Evolutionary conservation across 1,140 invertebrate genomes (phyloP), one percentile per base, ranked within the genome.

Genomic region (Potamilus streckersoni): DNA sequence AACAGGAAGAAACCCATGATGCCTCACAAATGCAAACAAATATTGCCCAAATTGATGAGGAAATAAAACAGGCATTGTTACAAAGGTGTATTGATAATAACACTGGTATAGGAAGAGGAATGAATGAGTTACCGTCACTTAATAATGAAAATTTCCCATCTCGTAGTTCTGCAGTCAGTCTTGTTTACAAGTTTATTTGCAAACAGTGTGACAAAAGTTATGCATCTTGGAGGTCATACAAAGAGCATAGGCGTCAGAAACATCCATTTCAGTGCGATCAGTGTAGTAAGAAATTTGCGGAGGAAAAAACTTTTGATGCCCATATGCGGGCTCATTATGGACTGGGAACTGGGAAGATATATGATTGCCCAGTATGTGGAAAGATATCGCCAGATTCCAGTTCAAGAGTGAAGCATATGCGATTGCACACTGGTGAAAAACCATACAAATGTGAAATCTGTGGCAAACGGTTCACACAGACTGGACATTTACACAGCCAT

Each of bases 401-500:
- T 69, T 77, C 75, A 16, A 67, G 75, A 58, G 75, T 71, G 63
- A 77, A 77, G 61, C 84, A 85, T 70, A 38, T 73, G 11, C 38
- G 79, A 57, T 72, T 96, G 82, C 95, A 92, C 82, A 95, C 95
- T 8, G 95, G 95, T 0, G 95, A 96, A 87, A 95, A 96, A 87
- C 96, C 95, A 17, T 96, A 96, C 84, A 93, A 71, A 55, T 97
- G 96, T 87, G 95, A 96, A 91, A 94, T 94, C 61, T 97, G 96
- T 89, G 95, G 94, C 72, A 97, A 97, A 87, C 95, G 93, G 80
- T 96, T 97, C 86, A 96, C 96, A 89, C 95, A 96, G 89, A 92
- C 96, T 59, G 96, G 95, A 63, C 97, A 97, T 85, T 91, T 98
- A 49, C 96, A 97, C 91, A 97, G 96, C 0, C 96, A 98, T 87